Evolutionary conservation across 2,113 vertebrate genomes (phyloP).

Genomic region (Centropristis striata): DNA sequence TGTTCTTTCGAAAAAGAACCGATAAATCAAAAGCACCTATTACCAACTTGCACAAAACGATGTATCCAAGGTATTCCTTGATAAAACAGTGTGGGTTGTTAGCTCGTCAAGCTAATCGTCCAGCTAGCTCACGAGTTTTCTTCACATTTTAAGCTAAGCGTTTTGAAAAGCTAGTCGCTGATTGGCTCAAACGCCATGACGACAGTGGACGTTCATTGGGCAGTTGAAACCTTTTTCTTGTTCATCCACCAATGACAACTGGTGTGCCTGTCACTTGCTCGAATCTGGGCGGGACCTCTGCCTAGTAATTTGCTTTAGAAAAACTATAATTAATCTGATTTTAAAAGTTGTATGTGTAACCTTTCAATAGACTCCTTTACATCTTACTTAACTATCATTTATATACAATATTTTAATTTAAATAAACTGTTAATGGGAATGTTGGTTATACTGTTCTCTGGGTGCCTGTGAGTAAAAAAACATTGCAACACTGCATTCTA

Average conservation of each 20-base stretch:
- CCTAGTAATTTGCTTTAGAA: too few relatives aligned
- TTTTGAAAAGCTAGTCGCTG: not conserved
- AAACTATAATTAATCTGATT: not conserved
- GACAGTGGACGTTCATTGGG: not conserved
- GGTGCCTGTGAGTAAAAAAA: too few relatives aligned
- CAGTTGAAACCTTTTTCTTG: accelerated
- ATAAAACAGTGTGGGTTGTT: not conserved
- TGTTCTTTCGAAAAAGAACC: not conserved
- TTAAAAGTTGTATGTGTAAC: not conserved
- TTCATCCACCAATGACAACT: slow-evolving; percentile 27
- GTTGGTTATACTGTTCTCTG: too few relatives aligned
- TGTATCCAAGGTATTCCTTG: accelerated
- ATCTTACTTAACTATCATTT: too few relatives aligned
- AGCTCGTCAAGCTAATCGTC: not conserved
- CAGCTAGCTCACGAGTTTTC: accelerated
- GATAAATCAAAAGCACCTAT: accelerated
- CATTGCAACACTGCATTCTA: too few relatives aligned
- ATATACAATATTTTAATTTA: too few relatives aligned
- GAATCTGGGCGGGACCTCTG: not conserved
- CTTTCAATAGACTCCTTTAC: too few relatives aligned
- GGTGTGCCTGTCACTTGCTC: not conserved
- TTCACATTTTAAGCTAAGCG: not conserved
- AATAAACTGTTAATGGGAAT: too few relatives aligned
- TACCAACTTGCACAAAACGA: not conserved
- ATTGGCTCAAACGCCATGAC: slow-evolving; percentile 20